A percentile compares a stretch with the other conserved stretches of the same genome.
Conservation (phyloP, 2,888 invertebrate genomes). For the Germaria angustata region DNA sequence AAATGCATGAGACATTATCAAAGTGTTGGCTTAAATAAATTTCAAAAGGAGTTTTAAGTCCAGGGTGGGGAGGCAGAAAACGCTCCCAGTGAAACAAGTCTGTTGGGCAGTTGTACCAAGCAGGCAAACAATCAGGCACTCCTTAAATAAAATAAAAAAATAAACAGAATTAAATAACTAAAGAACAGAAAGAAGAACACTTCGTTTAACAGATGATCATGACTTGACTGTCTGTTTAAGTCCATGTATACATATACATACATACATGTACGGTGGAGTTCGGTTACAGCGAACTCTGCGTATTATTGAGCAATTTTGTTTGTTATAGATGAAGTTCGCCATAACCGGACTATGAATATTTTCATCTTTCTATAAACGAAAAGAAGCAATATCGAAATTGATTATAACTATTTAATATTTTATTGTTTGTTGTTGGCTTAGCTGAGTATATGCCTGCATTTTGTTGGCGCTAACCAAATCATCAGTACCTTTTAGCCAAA, state of each 20-base stretch:
- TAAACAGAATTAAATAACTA: conserved; percentile 2
- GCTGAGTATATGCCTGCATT: too few relatives aligned
- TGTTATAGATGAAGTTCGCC: too few relatives aligned
- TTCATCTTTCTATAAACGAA: too few relatives aligned
- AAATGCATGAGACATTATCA: conserved; percentile 53
- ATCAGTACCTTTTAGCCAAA: too few relatives aligned
- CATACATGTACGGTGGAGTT: too few relatives aligned
- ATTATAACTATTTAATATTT: too few relatives aligned
- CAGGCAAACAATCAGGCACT: conserved; percentile 42
- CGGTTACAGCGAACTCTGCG: too few relatives aligned
- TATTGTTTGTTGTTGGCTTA: too few relatives aligned
- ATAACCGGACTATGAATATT: too few relatives aligned
- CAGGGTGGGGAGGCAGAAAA: not conserved
- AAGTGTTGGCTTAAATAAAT: conserved; percentile 48
- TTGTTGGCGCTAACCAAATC: too few relatives aligned
- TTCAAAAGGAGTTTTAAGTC: conserved; percentile 30
- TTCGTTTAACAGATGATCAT: conserved; percentile 61
- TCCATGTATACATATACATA: not conserved
- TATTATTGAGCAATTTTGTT: too few relatives aligned
- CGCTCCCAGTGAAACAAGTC: conserved; percentile 37
- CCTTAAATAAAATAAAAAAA: conserved; percentile 41
- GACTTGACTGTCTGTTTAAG: conserved; percentile 53
- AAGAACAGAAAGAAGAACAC: conserved; percentile 43
- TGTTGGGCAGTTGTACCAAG: conserved; percentile 5
- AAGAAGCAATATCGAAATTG: too few relatives aligned